Percentiles rank a stretch among this genome's conserved stretches.
phyloP scores from a whole-genome alignment of 1,140 invertebrate genomes.

The Drosophila funebris region DNA sequence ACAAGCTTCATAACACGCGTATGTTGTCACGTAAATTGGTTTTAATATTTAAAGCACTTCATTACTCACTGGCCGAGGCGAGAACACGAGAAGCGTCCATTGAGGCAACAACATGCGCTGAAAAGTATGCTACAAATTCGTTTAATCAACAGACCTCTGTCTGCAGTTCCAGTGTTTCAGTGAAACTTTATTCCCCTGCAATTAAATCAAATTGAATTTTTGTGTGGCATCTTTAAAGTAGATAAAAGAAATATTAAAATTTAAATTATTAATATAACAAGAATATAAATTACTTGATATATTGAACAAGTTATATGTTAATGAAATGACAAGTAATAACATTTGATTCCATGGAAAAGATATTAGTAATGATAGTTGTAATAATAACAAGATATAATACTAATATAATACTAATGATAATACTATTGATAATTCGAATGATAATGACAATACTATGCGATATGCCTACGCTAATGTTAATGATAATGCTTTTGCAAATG shows the following conservation, averaged over 20 bases:
- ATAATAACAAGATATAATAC: no score
- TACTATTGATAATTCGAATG: no score
- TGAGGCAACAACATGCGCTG: slow-evolving; percentile 7
- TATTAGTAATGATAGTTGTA: no score
- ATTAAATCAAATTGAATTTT: slow-evolving; percentile 50
- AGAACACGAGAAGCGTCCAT: not conserved
- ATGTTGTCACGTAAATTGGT: slow-evolving; percentile 81
- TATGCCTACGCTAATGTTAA: no score
- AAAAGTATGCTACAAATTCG: slow-evolving; percentile 38
- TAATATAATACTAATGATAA: no score
- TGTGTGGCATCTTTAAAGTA: not conserved
- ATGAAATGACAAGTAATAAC: no score
- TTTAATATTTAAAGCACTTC: slow-evolving; percentile 81
- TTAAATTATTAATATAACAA: not conserved
- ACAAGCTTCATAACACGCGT: slow-evolving; percentile 77
- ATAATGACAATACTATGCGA: no score
- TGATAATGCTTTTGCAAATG: no score
- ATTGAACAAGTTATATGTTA: no score
- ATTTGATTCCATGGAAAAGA: no score
- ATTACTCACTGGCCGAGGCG: slow-evolving; percentile 53
- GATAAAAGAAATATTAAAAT: not conserved
- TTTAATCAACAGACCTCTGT: slow-evolving; percentile 47
- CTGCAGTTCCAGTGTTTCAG: not conserved
- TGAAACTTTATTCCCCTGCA: not conserved
- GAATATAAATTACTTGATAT: not conserved